Percentiles rank a stretch among this genome's conserved stretches.
Evolutionary conservation across 2,113 vertebrate species (phyloP).

Genomic region (Orientallactaga bullata): DNA sequence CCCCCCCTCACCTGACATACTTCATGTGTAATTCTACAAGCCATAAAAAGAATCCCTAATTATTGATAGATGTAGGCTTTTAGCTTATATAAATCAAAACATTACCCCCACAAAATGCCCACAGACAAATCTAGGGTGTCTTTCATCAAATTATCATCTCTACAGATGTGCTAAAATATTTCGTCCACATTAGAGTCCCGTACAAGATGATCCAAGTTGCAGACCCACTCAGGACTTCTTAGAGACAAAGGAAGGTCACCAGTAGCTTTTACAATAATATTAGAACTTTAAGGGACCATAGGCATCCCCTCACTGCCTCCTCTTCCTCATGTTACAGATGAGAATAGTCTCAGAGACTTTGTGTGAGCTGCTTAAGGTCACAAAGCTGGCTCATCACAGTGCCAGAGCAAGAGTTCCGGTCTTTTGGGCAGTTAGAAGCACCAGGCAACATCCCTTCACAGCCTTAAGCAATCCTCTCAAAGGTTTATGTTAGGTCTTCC

Average conservation of each 20-base stretch:
- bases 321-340: not conserved
- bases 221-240: not conserved
- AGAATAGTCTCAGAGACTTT: conserved; percentile 9
- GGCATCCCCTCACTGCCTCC: not conserved
- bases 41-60: not conserved
- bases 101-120: not conserved
- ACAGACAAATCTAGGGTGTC: not conserved
- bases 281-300: not conserved
- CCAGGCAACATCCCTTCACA: not conserved
- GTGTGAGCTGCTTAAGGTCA: not conserved
- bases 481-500: not conserved
- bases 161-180: conserved; percentile 9
- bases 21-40: not conserved
- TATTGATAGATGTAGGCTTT: not conserved
- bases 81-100: not conserved
- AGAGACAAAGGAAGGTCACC: not conserved
- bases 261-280: not conserved
- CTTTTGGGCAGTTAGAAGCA: not conserved
- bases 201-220: not conserved
- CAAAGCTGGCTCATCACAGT: not conserved
- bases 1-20: not conserved
- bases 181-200: not conserved
- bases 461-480: not conserved
- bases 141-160: not conserved
- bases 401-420: not conserved